Evolutionary conservation across 37 sponge, comb jelly and placozoan genomes (phyloP).

Genomic region (Aphrocallistes beatrix): DNA sequence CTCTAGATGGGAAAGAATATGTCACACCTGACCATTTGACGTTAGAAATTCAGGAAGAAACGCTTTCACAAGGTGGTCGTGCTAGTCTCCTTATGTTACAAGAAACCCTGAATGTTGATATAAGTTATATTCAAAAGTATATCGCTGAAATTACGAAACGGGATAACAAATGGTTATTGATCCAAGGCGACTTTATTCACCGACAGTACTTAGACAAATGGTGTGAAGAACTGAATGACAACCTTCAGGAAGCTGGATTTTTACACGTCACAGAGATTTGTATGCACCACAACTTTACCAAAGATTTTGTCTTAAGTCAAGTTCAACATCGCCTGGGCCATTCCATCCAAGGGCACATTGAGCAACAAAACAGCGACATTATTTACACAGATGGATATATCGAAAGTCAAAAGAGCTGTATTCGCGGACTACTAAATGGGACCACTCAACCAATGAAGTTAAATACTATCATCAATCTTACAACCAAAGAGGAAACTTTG

Average conservation of each 20-base stretch:
- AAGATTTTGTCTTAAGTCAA: slow-evolving; percentile 3
- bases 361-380: neutral
- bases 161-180: slow-evolving; percentile 38
- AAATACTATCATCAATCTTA: neutral
- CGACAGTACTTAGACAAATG: slow-evolving; percentile 50
- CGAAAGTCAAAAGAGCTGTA: slow-evolving; percentile 18
- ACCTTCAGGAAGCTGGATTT: slow-evolving; percentile 66
- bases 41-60: slow-evolving; percentile 72
- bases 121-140: slow-evolving; percentile 61
- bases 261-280: slow-evolving; percentile 60
- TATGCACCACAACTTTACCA: slow-evolving; percentile 25
- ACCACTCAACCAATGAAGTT: neutral
- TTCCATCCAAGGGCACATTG: slow-evolving; percentile 19
- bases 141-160: slow-evolving; percentile 54
- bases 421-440: neutral
- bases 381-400: slow-evolving; percentile 24
- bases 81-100: neutral
- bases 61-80: slow-evolving; percentile 54
- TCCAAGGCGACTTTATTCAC: slow-evolving; percentile 85
- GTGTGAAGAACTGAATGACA: slow-evolving; percentile 90
- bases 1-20: slow-evolving; percentile 95
- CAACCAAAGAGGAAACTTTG: neutral
- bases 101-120: slow-evolving; percentile 76
- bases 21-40: slow-evolving; percentile 71
- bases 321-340: neutral